These are phyloP conservation scores for Zaprionus davidi DNA, from an alignment of 1,140 invertebrate species.

Conservation along the genomic window DNA sequence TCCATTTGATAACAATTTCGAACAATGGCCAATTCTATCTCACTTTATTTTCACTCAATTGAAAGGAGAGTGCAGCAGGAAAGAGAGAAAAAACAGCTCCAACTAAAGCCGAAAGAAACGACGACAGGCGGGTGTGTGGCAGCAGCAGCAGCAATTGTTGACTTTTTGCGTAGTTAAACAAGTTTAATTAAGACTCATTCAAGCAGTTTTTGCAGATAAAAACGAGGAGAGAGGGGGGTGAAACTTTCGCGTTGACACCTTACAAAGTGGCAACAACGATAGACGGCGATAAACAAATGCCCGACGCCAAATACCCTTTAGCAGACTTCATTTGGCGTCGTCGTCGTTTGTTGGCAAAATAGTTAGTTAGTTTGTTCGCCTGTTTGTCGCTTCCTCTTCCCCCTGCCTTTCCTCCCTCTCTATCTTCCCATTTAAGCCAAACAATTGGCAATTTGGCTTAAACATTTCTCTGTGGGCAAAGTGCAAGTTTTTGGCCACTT, in stretches of 20 bases:
- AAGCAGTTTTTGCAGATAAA: constrained; percentile 19
- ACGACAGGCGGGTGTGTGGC: not conserved
- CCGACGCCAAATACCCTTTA: constrained; percentile 2
- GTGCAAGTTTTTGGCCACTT: constrained; percentile 75
- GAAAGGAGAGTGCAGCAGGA: not conserved
- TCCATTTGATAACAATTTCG: constrained; percentile 53
- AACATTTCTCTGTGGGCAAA: constrained; percentile 59
- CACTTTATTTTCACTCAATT: constrained; percentile 44
- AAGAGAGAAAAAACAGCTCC: not conserved
- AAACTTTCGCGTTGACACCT: constrained; percentile 36
- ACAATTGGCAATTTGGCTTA: constrained; percentile 80
- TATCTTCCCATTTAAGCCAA: constrained; percentile 28
- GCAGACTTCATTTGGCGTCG: constrained; percentile 25
- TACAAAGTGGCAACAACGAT: constrained; percentile 33
- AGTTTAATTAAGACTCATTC: constrained; percentile 51
- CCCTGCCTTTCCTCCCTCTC: not conserved
- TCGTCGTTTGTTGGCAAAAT: not conserved
- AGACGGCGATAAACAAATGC: constrained; percentile 47
- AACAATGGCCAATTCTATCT: constrained; percentile 46
- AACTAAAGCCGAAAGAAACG: constrained; percentile 2
- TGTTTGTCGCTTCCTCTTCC: constrained; percentile 3
- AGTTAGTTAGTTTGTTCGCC: constrained; percentile 17
- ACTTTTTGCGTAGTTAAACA: constrained; percentile 54
- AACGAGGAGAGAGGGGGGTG: not conserved
- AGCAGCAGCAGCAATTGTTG: constrained; percentile 32